A percentile compares a stretch with the other conserved stretches of the same genome.
These are phyloP conservation scores for Penelope pileata DNA, from an alignment of 2,113 vertebrate species.

Conservation along the genomic window DNA sequence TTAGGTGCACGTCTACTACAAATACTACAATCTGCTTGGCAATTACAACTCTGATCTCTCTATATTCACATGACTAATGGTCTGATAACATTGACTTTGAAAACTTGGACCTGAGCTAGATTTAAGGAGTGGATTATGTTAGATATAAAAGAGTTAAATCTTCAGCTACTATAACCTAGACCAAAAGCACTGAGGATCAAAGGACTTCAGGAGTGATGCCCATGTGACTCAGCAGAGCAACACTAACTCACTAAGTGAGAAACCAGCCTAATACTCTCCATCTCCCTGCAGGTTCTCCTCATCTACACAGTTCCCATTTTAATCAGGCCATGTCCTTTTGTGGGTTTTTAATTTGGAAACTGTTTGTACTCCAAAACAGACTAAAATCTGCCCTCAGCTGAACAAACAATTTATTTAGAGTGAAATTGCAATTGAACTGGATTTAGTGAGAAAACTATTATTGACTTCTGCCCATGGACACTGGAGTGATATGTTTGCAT, in stretches of 20 bases:
- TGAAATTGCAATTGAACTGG: background rate
- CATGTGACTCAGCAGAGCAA: background rate
- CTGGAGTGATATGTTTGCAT: background rate
- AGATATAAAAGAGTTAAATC: slow-evolving; percentile 2
- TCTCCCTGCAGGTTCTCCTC: background rate
- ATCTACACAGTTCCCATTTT: background rate
- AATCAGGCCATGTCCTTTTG: background rate
- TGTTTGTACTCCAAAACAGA: background rate
- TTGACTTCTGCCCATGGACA: background rate
- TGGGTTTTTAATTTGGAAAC: slow-evolving; percentile 23
- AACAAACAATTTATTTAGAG: background rate
- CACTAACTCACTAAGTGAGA: background rate
- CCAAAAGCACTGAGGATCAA: background rate
- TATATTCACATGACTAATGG: background rate
- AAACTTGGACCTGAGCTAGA: background rate
- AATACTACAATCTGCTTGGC: background rate
- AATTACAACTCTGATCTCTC: background rate
- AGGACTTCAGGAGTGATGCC: background rate
- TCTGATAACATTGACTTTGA: background rate
- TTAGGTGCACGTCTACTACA: background rate
- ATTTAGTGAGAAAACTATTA: background rate
- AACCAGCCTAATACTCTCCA: background rate
- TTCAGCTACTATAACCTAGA: background rate
- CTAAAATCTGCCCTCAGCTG: background rate
- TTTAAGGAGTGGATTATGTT: background rate